These are phyloP conservation scores for Vicugna pacos DNA, from an alignment of 2,113 vertebrate species.

Conservation along the genomic window DNA sequence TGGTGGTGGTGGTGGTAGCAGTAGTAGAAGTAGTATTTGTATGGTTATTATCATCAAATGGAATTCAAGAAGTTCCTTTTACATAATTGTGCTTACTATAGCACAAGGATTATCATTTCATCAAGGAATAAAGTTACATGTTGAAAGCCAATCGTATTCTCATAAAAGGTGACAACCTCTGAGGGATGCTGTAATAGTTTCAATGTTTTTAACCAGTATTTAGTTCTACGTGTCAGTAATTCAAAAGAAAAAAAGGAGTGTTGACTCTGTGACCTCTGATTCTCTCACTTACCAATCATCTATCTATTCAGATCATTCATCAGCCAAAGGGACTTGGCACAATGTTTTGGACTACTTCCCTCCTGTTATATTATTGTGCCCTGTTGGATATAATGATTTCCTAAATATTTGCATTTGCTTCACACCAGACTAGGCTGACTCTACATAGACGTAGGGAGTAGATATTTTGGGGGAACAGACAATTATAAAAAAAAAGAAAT, in stretches of 20 bases:
- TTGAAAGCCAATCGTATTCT: neutral
- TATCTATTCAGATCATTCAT: slow-evolving; percentile 9
- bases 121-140: neutral
- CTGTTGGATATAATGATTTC: neutral
- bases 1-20: neutral
- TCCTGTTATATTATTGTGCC: neutral
- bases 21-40: too few relatives aligned
- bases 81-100: neutral
- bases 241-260: neutral
- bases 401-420: neutral
- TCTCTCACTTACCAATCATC: neutral
- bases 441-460: neutral
- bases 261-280: neutral
- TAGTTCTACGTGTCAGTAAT: neutral
- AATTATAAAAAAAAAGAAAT: neutral
- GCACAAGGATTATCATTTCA: neutral
- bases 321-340: neutral
- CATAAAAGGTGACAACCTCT: slow-evolving; percentile 8
- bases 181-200: neutral
- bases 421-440: neutral
- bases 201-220: neutral
- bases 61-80: neutral
- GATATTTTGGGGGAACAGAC: slow-evolving; percentile 34
- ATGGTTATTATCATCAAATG: neutral
- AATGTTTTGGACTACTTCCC: neutral